Conservation (phyloP, 2,888 invertebrate genomes). For the Rhagophthalmus giganteus region DNA sequence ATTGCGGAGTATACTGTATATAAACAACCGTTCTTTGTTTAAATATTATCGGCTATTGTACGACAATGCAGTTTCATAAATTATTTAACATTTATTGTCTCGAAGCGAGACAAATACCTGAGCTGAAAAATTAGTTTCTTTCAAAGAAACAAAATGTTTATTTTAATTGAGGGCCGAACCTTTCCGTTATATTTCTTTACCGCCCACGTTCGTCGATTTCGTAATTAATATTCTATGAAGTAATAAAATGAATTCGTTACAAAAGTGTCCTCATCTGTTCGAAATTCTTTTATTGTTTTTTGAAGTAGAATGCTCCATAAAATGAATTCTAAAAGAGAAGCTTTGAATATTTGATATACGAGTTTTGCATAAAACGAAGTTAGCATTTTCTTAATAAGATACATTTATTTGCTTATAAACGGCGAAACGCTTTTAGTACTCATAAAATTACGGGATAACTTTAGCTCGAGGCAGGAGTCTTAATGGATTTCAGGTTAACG, state of each 20-base stretch:
- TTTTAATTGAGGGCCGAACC: too few relatives aligned
- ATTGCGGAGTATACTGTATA: too few relatives aligned
- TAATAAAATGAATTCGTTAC: neutral
- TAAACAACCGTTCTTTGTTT: too few relatives aligned
- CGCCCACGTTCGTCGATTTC: neutral
- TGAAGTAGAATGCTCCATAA: neutral
- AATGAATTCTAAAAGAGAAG: neutral
- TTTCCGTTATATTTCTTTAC: too few relatives aligned
- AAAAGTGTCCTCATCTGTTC: neutral
- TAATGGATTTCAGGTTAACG: conserved; percentile 18
- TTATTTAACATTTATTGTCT: too few relatives aligned
- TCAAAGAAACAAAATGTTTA: too few relatives aligned
- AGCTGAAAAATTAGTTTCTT: neutral
- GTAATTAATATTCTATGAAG: neutral
- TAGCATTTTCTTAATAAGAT: neutral
- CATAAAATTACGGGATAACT: conserved; percentile 13
- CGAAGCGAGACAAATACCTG: too few relatives aligned
- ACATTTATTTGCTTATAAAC: conserved; percentile 3
- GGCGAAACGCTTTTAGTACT: conserved; percentile 3
- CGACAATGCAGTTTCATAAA: too few relatives aligned
- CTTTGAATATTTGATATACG: neutral
- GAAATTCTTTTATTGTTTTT: neutral
- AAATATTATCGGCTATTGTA: too few relatives aligned
- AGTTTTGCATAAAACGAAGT: neutral
- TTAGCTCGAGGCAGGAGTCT: conserved; percentile 9